phyloP scores from a whole-genome alignment of 2,888 invertebrate genomes.

The Sinodicranocentrus sp. region DNA sequence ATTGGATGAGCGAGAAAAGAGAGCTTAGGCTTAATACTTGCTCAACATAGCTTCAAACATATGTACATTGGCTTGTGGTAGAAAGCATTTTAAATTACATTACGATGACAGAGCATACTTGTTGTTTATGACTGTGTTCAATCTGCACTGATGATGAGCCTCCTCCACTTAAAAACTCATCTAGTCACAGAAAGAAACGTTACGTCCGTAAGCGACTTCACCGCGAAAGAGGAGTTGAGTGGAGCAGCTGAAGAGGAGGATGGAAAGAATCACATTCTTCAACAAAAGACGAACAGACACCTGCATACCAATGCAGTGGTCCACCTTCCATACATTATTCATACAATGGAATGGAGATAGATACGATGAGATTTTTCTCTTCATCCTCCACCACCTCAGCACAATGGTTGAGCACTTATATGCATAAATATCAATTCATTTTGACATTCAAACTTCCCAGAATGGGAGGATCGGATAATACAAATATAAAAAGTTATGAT shows the following conservation, averaged over 20 bases:
- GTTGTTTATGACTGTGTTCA: no score
- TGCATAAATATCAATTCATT: neutral
- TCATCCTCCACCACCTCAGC: constrained; percentile 14
- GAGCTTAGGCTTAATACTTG: neutral
- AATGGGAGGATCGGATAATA: neutral
- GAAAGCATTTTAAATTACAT: no score
- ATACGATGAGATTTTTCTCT: constrained; percentile 29
- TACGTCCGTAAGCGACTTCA: no score
- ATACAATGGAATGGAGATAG: constrained; percentile 10
- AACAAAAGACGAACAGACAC: constrained; percentile 17
- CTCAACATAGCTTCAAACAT: neutral
- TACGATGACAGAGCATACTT: no score
- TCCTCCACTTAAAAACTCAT: no score
- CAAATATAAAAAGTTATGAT: neutral
- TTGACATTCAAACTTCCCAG: neutral
- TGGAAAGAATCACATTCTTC: constrained; percentile 19
- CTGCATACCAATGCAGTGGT: constrained; percentile 33
- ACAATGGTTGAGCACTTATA: neutral
- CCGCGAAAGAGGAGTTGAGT: neutral
- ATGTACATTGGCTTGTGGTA: no score
- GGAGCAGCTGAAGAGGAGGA: neutral
- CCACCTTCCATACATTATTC: constrained; percentile 58
- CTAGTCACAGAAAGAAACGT: no score
- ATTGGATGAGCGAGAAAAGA: neutral
- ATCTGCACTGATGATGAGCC: no score